Evolutionary conservation across 2,888 invertebrate genomes (phyloP), one percentile per base, ranked within the genome.

Genomic region (Papilio demoleus): DNA sequence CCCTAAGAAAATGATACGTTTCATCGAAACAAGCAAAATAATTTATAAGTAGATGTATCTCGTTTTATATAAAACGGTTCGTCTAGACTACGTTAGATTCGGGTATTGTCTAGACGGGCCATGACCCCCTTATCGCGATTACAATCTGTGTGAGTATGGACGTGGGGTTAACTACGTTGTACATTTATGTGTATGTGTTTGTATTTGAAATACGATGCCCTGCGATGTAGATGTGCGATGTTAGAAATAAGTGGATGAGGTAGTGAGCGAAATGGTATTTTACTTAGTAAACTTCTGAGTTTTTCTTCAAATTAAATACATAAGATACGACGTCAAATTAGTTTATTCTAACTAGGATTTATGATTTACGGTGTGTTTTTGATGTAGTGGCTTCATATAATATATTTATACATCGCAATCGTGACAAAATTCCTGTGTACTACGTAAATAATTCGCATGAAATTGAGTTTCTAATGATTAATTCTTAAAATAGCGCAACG

Each of bases 91-190:
- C 76, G 75, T 73, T 77, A 78, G 79, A 78, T 79, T 80, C 79
- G 79, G 81, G 79, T 77, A 79, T 74, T 76, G 90, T 90, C 91
- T 90, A 90, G 91, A 90, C 91, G 76, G 88, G 85, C 82, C 83
- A 82, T 83, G 88, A 86, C 88, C 90, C 81, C 80, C 83, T 78
- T 80, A 82, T 76, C 76, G 75, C 75, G 74, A 72, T 40, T 36
- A 42, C 61, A 50, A 60, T 50, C 36, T 50, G 45, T 50, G 60
- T 36, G 17, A 47, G 36, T 58, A 12, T 50, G 53, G 5, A 50
- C 34, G 59, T 53, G 17, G 34, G 56, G 40, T 65, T 19, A 19
- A 42, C 14, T 65, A 58, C 17, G 3, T 9, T 42, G 40, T 64
- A 42, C 38, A 19, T 64, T 3, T 47, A 42, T 31, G 5, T 27